These are phyloP conservation scores for Cotesia congregata DNA, from an alignment of 2,888 invertebrate genomes.

Conservation along the genomic window DNA sequence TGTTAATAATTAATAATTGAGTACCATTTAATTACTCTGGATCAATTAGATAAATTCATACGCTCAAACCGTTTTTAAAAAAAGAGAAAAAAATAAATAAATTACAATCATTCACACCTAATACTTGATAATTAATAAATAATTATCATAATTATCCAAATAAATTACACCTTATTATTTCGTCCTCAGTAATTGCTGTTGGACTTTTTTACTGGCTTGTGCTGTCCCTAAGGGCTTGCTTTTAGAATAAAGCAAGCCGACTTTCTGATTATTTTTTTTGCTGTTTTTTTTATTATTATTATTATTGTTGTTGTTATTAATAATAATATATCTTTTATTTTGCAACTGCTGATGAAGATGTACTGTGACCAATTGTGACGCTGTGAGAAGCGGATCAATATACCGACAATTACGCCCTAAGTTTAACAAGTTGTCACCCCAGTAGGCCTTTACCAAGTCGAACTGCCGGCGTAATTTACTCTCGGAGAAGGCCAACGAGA, in stretches of 20 bases:
- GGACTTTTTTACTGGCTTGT: slow-evolving; percentile 42
- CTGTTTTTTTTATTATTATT: background rate
- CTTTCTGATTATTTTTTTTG: slow-evolving; percentile 30
- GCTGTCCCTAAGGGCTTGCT: slow-evolving; percentile 38
- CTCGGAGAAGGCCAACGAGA: slow-evolving; percentile 20
- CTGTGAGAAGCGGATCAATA: slow-evolving; percentile 26
- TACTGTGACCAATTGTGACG: slow-evolving; percentile 22
- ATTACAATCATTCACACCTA: slow-evolving; percentile 32
- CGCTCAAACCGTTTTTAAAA: background rate
- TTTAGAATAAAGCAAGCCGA: slow-evolving; percentile 42
- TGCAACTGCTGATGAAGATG: slow-evolving; percentile 36
- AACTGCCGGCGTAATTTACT: slow-evolving; percentile 28
- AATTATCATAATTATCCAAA: slow-evolving; percentile 24
- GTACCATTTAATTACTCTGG: background rate
- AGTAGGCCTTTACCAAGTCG: slow-evolving; percentile 32
- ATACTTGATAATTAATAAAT: slow-evolving; percentile 30
- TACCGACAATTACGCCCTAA: slow-evolving; percentile 28
- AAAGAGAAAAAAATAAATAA: slow-evolving; percentile 13
- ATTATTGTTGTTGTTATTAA: background rate
- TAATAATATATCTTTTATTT: background rate
- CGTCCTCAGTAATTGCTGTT: slow-evolving; percentile 36
- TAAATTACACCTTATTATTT: slow-evolving; percentile 36
- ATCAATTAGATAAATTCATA: background rate
- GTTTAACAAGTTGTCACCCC: slow-evolving; percentile 22
- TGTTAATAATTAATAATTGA: background rate